These are phyloP conservation scores for Yoshiicerus persimilis DNA, from an alignment of 1,140 invertebrate genomes.

Conservation along the genomic window DNA sequence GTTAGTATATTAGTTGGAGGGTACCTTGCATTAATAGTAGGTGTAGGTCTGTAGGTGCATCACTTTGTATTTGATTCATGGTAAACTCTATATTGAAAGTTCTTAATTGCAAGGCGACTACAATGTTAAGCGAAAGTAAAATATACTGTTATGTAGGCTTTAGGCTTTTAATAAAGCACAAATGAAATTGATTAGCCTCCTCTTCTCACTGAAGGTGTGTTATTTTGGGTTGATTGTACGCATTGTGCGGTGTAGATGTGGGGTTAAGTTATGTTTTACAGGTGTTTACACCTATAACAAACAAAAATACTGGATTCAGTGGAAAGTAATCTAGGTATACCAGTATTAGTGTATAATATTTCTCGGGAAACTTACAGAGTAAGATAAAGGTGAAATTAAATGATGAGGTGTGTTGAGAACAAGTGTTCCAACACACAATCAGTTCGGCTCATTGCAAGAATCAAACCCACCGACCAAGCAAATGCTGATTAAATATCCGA, in stretches of 20 bases:
- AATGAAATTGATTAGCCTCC: neutral
- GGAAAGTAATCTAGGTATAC: neutral
- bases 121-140: too few relatives aligned
- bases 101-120: too few relatives aligned
- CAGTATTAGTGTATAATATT: neutral
- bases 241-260: neutral
- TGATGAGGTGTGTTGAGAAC: neutral
- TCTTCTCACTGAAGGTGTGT: neutral
- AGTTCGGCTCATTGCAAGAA: neutral
- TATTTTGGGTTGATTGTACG: neutral
- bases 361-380: neutral
- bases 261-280: neutral
- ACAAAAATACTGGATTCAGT: neutral
- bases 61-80: too few relatives aligned
- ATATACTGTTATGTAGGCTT: neutral
- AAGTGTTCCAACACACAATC: neutral
- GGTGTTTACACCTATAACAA: neutral
- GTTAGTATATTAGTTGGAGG: too few relatives aligned
- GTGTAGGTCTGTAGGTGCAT: too few relatives aligned
- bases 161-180: neutral
- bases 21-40: too few relatives aligned
- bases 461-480: neutral
- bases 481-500: conserved; percentile 20
- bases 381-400: neutral
- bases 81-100: too few relatives aligned